phyloP scores from a whole-genome alignment of 2,888 invertebrate genomes.

The Dynastes maya region DNA sequence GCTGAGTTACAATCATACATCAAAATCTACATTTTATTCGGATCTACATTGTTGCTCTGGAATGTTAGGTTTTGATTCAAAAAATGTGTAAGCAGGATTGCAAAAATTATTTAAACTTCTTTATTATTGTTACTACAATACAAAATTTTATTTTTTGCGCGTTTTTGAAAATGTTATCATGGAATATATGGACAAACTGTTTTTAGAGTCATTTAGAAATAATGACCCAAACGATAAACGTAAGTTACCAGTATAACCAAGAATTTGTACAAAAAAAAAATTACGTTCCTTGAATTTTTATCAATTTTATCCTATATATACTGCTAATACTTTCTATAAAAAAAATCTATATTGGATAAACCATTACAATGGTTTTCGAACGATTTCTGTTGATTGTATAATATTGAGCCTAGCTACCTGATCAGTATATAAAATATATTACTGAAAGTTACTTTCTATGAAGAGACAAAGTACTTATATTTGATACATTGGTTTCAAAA shows the following conservation, averaged over 20 bases:
- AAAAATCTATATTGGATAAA: conserved; percentile 45
- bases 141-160: neutral
- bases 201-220: conserved; percentile 31
- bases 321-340: conserved; percentile 39
- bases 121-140: conserved; percentile 4
- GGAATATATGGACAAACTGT: conserved; percentile 39
- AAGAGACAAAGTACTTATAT: conserved; percentile 53
- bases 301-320: conserved; percentile 47
- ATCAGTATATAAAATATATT: conserved; percentile 57
- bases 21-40: conserved; percentile 10
- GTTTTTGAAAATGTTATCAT: neutral
- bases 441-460: conserved; percentile 49
- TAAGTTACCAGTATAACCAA: conserved; percentile 71
- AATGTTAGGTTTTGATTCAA: conserved; percentile 21
- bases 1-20: conserved; percentile 10
- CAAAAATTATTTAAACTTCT: conserved; percentile 21
- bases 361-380: conserved; percentile 34
- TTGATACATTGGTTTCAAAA: conserved; percentile 51
- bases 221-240: conserved; percentile 60
- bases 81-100: conserved; percentile 29
- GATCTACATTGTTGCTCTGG: neutral
- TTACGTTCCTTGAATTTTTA: conserved; percentile 66
- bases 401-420: conserved; percentile 57
- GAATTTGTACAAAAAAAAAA: conserved; percentile 69
- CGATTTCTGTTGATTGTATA: conserved; percentile 49